Conservation (phyloP, 2,797 vertebrate genomes). For the Neomorphus geoffroyi region DNA sequence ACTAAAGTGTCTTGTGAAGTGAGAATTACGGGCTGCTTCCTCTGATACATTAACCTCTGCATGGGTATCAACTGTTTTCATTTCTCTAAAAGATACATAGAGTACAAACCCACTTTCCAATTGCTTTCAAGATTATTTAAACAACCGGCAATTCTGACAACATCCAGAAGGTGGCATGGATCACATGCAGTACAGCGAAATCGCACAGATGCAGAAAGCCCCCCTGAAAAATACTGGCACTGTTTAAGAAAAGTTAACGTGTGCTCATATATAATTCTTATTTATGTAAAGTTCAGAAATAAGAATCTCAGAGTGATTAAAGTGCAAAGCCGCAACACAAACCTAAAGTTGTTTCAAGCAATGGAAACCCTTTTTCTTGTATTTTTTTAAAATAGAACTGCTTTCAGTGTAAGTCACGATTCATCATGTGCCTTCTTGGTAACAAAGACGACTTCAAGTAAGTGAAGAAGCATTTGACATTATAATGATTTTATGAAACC, state of each 20-base stretch:
- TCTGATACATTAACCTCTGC: not conserved
- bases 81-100: not conserved
- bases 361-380: not conserved
- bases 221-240: not conserved
- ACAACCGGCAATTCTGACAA: slow-evolving; percentile 2
- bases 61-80: not conserved
- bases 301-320: not conserved
- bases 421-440: not conserved
- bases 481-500: not conserved
- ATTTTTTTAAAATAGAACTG: not conserved
- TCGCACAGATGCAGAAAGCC: not conserved
- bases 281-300: not conserved
- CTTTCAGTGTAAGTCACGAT: not conserved
- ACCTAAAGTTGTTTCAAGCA: not conserved
- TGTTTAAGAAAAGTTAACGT: not conserved
- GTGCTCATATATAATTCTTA: not conserved
- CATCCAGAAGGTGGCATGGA: slow-evolving; percentile 68
- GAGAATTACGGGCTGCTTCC: not conserved
- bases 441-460: not conserved
- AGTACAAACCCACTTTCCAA: not conserved
- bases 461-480: not conserved
- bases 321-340: not conserved
- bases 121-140: not conserved
- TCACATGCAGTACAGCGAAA: not conserved
- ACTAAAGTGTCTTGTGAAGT: not conserved